phyloP scores from a whole-genome alignment of 2,888 invertebrate genomes.

The Agrochola macilenta region DNA sequence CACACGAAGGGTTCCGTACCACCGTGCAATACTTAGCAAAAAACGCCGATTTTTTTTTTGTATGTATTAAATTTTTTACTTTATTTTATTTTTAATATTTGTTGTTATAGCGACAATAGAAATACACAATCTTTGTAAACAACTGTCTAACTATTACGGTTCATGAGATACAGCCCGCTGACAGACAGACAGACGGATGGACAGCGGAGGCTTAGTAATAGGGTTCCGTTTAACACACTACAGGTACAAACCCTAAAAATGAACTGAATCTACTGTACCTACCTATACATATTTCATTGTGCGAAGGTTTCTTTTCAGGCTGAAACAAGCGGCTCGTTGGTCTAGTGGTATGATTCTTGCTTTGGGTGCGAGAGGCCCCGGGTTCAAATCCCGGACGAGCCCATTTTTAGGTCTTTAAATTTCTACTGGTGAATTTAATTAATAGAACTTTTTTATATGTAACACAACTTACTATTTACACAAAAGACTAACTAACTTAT shows the following conservation, averaged over 20 bases:
- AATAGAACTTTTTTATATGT: not conserved
- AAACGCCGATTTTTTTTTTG: too few species aligned
- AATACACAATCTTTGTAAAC: too few species aligned
- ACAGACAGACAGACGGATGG: too few species aligned
- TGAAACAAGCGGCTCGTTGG: conserved; percentile 44
- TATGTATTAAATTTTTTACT: too few species aligned
- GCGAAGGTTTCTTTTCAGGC: conserved; percentile 23
- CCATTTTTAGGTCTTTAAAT: conserved; percentile 22
- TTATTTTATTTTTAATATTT: too few species aligned
- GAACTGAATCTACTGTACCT: not conserved
- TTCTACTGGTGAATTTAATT: not conserved
- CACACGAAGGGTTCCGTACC: too few species aligned
- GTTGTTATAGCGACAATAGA: too few species aligned
- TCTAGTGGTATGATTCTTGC: conserved; percentile 60
- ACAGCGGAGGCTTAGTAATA: too few species aligned
- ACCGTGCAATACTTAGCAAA: too few species aligned
- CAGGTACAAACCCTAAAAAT: not conserved
- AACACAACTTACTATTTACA: not conserved
- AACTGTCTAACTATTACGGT: too few species aligned
- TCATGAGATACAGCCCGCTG: too few species aligned
- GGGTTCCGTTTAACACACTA: too few species aligned
- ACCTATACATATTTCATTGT: not conserved
- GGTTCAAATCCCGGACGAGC: conserved; percentile 55
- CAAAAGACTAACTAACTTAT: not conserved
- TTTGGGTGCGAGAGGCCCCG: conserved; percentile 58